Percentiles rank a stretch among this genome's conserved stretches.
These are phyloP conservation scores for Mus musculus DNA, from an alignment of 2,113 vertebrate genomes.

Conservation along the genomic window DNA sequence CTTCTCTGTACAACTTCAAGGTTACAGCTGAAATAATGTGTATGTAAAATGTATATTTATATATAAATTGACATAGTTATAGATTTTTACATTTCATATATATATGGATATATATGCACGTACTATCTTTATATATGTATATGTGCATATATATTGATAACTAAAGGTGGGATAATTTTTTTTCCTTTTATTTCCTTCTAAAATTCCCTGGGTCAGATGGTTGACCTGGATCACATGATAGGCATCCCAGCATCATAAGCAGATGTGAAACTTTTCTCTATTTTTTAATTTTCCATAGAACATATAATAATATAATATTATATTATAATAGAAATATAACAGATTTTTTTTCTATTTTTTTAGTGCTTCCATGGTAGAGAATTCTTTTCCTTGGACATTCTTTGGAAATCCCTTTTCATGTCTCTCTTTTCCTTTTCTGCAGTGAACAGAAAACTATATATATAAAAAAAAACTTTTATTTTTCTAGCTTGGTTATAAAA, in stretches of 20 bases:
- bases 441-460: not conserved
- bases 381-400: not conserved
- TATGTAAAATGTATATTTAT: not conserved
- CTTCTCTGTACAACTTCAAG: not conserved
- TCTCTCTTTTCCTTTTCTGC: not conserved
- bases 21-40: not conserved
- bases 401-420: conserved; percentile 13
- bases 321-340: too few relatives aligned
- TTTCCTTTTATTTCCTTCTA: not conserved
- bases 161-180: not conserved
- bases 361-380: not conserved
- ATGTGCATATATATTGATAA: not conserved
- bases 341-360: not conserved
- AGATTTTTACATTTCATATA: not conserved
- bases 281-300: too few relatives aligned
- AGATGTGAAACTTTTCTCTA: conserved; percentile 12
- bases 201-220: not conserved
- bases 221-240: not conserved
- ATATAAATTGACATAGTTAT: not conserved
- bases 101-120: not conserved
- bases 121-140: not conserved
- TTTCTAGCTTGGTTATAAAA: not conserved
- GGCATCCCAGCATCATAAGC: not conserved
- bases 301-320: too few relatives aligned
- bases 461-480: conserved; percentile 24